Evolutionary conservation across 2,797 vertebrate species (phyloP).

Genomic region (Sebastes steindachneri): DNA sequence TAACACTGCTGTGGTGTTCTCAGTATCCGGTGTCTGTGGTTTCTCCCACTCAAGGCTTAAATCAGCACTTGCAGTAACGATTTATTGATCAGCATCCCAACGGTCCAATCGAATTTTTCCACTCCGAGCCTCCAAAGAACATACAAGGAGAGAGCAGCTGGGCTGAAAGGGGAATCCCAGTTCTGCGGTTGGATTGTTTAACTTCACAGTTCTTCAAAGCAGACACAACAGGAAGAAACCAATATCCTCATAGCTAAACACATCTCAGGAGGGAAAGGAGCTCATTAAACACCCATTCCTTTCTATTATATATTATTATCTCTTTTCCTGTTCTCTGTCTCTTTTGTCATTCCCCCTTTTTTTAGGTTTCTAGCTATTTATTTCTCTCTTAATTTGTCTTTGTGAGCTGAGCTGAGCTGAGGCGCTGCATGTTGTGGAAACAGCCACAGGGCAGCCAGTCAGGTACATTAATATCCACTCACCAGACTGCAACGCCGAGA

Average conservation of each 20-base stretch:
- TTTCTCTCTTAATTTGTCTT: constrained; percentile 34
- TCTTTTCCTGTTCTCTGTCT: neutral
- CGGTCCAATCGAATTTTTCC: constrained; percentile 31
- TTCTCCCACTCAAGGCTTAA: constrained; percentile 13
- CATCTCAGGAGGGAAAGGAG: neutral
- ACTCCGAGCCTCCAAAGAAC: constrained; percentile 8
- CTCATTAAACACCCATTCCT: constrained; percentile 4
- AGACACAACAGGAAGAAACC: constrained; percentile 22
- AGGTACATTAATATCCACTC: constrained; percentile 60
- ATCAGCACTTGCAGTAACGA: constrained; percentile 25
- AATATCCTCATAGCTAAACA: constrained; percentile 25
- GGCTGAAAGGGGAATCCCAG: constrained; percentile 8
- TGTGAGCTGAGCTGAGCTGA: constrained; percentile 17
- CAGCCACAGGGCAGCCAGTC: constrained; percentile 51
- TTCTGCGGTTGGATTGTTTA: constrained; percentile 11
- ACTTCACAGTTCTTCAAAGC: neutral
- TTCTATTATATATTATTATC: neutral
- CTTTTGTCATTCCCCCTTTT: neutral
- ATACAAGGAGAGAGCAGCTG: neutral
- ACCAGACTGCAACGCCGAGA: neutral
- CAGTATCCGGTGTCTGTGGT: constrained; percentile 12
- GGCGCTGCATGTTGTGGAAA: constrained; percentile 21
- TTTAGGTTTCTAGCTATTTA: constrained; percentile 15
- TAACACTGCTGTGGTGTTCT: neutral
- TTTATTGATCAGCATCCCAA: constrained; percentile 51